Evolutionary conservation across 1,140 invertebrate genomes (phyloP).

Genomic region (Dendrolimus kikuchii): DNA sequence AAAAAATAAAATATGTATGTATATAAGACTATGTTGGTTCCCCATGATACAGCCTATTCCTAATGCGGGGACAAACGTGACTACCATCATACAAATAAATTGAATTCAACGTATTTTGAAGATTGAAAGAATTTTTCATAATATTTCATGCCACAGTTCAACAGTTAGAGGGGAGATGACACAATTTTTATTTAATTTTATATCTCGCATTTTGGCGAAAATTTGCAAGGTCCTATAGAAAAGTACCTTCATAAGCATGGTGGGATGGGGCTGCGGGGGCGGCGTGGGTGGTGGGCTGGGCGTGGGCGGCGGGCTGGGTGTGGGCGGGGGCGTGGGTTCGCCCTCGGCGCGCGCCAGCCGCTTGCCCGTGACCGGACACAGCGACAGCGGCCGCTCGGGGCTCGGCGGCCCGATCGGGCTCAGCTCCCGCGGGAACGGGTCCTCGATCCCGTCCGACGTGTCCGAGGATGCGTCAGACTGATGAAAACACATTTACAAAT

Average conservation of each 20-base stretch:
- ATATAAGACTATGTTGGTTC: too few species aligned
- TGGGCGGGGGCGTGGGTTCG: conserved; percentile 73
- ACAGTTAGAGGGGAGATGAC: too few species aligned
- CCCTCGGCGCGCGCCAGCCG: conserved; percentile 79
- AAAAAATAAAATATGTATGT: too few species aligned
- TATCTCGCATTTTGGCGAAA: neutral
- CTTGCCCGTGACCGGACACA: conserved; percentile 79
- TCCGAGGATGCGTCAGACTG: conserved; percentile 67
- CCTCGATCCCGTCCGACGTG: conserved; percentile 73
- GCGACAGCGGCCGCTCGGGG: conserved; percentile 77
- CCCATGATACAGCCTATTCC: too few species aligned
- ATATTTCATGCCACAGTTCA: too few species aligned
- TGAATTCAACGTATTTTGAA: too few species aligned
- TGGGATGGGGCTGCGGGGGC: conserved; percentile 21
- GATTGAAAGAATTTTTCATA: too few species aligned
- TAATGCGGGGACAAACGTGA: too few species aligned
- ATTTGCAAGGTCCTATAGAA: neutral
- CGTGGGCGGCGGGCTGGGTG: conserved; percentile 43
- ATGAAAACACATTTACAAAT: neutral
- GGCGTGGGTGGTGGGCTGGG: conserved; percentile 38
- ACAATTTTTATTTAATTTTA: too few species aligned
- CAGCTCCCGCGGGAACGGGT: conserved; percentile 74
- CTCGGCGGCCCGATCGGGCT: conserved; percentile 76
- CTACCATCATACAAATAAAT: too few species aligned
- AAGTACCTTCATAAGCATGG: conserved; percentile 58